Base-by-base conservation (phyloP, 2,888 invertebrate species). In the Drosophila demipolita region DNA sequence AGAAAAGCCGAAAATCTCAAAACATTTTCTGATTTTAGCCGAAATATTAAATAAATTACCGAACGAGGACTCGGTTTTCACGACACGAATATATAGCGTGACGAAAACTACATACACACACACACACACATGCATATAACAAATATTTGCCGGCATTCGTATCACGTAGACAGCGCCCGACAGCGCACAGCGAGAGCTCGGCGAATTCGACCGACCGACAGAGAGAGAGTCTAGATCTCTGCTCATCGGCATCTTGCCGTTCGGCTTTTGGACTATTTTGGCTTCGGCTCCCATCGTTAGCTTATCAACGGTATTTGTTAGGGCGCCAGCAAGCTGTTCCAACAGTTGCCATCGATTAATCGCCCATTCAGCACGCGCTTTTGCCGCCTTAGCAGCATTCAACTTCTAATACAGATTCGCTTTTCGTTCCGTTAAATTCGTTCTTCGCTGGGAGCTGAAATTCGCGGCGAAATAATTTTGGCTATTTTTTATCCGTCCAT, bases 401-500 rank as follows among this genome's bases (percentile, higher is more conserved):
- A 50, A 42, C 35, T 40, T 57, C 32, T 55, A 4, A 33, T 70
- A 38, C 12, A 40, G 7, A 64, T 63, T 66, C 59, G 38, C 8
- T 23, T 38, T 40, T 74, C 48, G 61, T 61, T 78, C 40, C 40
- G 50, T 55, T 65, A 52, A 62, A 48, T 78, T 75, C 71, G 45
- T 82, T 90, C 79, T 83, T 90, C 81, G 83, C 82, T 84, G 75
- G 76, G 80, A 83, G 80, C 78, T 71, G 76, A 85, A 83, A 91
- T 91, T 91, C 87, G 90, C 91, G 91, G 89, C 91, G 90, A 92
- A 92, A 91, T 90, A 90, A 92, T 91, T 90, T 90, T 84, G 88
- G 89, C 89, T 87, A 89, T 90, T 90, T 85, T 86, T 89, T 87
- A 92, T 90, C 89, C 91, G 93, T 93, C 92, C 93, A 93, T 93